These are phyloP conservation scores for Clarias laeviceps DNA, from an alignment of 2,797 vertebrate species.

Conservation along the genomic window DNA sequence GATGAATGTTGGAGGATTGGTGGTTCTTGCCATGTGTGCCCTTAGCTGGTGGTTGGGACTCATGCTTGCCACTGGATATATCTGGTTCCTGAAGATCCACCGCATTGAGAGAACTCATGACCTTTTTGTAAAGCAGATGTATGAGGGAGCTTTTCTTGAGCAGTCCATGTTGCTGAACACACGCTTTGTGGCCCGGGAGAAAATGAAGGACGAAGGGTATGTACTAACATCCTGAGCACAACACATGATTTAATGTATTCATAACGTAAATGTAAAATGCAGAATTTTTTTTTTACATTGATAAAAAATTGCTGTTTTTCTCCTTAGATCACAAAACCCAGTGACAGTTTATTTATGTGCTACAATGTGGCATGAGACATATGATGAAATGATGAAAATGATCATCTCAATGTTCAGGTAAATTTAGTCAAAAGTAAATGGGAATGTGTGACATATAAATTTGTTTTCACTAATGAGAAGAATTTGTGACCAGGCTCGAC, in stretches of 20 bases:
- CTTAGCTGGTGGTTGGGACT: conserved; percentile 67
- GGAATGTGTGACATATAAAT: background rate
- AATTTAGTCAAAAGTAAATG: background rate
- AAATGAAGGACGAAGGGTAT: conserved; percentile 4
- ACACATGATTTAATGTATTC: background rate
- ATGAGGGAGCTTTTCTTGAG: conserved; percentile 70
- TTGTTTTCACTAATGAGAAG: conserved; percentile 9
- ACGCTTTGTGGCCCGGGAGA: background rate
- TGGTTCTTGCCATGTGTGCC: conserved; percentile 56
- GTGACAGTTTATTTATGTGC: conserved; percentile 79
- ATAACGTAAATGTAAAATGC: background rate
- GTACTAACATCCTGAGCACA: background rate
- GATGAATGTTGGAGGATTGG: background rate
- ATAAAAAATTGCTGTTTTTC: background rate
- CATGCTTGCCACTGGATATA: conserved; percentile 64
- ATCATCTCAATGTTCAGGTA: conserved; percentile 84
- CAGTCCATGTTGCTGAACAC: conserved; percentile 77
- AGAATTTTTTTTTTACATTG: background rate
- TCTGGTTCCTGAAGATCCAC: conserved; percentile 60
- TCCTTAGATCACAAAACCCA: conserved; percentile 41
- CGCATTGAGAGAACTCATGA: conserved; percentile 71
- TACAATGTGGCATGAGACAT: conserved; percentile 85
- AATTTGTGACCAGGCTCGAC: conserved; percentile 69
- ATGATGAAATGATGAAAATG: conserved; percentile 83
- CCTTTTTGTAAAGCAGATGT: conserved; percentile 67